These are phyloP conservation scores for Heliconius cydno DNA, from an alignment of 2,888 invertebrate genomes.

Conservation along the genomic window DNA sequence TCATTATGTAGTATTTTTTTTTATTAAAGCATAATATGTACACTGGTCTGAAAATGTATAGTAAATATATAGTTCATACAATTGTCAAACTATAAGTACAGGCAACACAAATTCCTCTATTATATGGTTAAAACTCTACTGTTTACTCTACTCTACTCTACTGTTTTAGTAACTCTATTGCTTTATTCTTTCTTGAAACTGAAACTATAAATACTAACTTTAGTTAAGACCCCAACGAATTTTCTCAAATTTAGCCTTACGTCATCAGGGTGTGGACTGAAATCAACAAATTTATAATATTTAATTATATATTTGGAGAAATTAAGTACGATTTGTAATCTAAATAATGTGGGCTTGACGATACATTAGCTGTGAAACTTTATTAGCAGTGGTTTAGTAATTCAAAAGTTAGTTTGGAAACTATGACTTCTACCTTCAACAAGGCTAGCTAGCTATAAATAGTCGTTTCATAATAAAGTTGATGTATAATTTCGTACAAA, in stretches of 20 bases:
- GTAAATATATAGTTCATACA: neutral
- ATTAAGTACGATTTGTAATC: conserved; percentile 13
- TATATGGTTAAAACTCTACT: neutral
- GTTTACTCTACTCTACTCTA: too few species aligned
- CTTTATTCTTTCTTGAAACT: neutral
- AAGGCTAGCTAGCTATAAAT: conserved; percentile 37
- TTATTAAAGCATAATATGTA: neutral
- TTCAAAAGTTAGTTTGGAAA: conserved; percentile 44
- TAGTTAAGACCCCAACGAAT: neutral
- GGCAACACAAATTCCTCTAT: too few species aligned
- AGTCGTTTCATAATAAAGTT: conserved; percentile 40
- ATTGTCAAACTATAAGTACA: neutral
- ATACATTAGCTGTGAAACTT: conserved; percentile 40
- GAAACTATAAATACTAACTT: neutral
- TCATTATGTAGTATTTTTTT: neutral
- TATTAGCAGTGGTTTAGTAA: conserved; percentile 36
- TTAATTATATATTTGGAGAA: conserved; percentile 6
- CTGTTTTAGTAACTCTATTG: too few species aligned
- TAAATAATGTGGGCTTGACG: conserved; percentile 32
- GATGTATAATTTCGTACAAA: conserved; percentile 33
- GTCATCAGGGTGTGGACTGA: neutral
- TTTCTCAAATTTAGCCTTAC: neutral
- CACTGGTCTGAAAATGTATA: neutral
- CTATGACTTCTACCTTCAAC: conserved; percentile 38
- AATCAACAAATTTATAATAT: neutral